Conservation (phyloP, 2,113 vertebrate species). For the Tachycineta bicolor region DNA sequence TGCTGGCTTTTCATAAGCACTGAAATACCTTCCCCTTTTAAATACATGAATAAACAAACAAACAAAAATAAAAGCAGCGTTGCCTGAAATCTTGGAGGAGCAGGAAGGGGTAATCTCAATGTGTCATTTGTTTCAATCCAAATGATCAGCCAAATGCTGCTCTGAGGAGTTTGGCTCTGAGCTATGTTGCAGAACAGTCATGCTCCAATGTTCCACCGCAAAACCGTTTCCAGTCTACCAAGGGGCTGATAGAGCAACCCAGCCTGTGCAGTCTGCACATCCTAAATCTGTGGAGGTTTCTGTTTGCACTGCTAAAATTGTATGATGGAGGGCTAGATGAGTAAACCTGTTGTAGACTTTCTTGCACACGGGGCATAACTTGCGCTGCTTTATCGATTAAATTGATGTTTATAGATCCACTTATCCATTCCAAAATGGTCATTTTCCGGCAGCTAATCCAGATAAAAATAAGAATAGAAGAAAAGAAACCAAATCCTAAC, state of each 20-base stretch:
- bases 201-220: not conserved
- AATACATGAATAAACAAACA: constrained; percentile 57
- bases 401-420: not conserved
- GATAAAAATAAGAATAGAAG: not conserved
- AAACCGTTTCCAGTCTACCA: not conserved
- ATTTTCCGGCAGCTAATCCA: not conserved
- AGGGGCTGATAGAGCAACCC: not conserved
- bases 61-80: constrained; percentile 53
- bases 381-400: not conserved
- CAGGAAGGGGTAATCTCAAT: not conserved
- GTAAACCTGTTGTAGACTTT: not conserved
- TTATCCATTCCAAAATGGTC: not conserved
- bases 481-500: not conserved
- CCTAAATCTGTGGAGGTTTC: not conserved
- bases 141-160: not conserved
- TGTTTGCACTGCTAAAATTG: not conserved
- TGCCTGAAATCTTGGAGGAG: constrained; percentile 22
- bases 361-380: not conserved
- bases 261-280: not conserved
- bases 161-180: not conserved
- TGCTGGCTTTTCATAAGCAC: constrained; percentile 8
- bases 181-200: not conserved
- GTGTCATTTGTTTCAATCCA: constrained; percentile 37
- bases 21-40: constrained; percentile 32
- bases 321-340: not conserved